These are phyloP conservation scores for Acromyrmex charruanus DNA, from an alignment of 1,140 invertebrate species.

Conservation along the genomic window DNA sequence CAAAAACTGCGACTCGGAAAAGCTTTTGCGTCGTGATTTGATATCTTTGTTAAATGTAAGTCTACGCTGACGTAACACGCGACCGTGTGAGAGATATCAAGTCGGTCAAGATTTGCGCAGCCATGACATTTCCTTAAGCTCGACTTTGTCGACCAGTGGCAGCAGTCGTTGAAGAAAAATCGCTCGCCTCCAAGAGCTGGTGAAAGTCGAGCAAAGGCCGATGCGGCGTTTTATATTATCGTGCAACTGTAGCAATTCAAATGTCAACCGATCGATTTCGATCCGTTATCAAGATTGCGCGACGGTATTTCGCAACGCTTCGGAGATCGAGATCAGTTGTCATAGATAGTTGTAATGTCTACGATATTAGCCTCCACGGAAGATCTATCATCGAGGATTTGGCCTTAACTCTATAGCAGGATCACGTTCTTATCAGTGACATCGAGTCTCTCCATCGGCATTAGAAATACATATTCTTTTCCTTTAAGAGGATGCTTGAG, in stretches of 20 bases:
- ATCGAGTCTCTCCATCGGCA: not conserved
- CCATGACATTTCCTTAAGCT: constrained; percentile 58
- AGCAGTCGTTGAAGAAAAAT: constrained; percentile 28
- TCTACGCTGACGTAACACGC: constrained; percentile 27
- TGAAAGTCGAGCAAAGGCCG: constrained; percentile 57
- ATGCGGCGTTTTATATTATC: not conserved
- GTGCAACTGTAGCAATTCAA: constrained; percentile 9
- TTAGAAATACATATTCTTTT: not conserved
- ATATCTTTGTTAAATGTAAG: constrained; percentile 3
- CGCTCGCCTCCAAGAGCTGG: not conserved
- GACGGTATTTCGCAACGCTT: constrained; percentile 29
- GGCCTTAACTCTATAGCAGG: constrained; percentile 13
- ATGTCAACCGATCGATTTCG: constrained; percentile 25
- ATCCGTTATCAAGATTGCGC: not conserved
- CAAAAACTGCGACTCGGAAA: not conserved
- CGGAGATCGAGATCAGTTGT: not conserved
- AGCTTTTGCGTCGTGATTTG: not conserved
- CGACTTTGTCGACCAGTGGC: constrained; percentile 38
- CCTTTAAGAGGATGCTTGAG: not conserved
- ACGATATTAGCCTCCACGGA: constrained; percentile 8
- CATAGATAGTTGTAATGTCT: no score
- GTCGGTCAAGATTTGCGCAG: constrained; percentile 64
- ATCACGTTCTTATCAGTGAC: not conserved
- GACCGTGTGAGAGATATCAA: constrained; percentile 24
- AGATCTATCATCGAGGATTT: not conserved